Evolutionary conservation across 2,888 invertebrate genomes (phyloP), one percentile per base, ranked within the genome.

Genomic region (Andrena bucephala): DNA sequence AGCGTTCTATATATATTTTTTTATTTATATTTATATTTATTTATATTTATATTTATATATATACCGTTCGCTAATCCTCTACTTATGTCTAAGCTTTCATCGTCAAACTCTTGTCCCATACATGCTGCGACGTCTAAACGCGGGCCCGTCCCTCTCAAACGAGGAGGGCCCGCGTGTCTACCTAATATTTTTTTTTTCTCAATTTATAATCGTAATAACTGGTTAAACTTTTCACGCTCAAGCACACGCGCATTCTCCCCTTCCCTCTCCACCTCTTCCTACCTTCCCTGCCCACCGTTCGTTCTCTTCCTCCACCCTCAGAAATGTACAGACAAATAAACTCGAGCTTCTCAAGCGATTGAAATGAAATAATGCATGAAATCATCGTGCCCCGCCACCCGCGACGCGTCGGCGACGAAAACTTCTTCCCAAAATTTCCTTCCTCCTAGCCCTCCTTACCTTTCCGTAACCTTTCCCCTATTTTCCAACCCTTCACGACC

Each of bases 1-100:
- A 93, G 93, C 93, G 92, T 92, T 92, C 92, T 93, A 92, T 92
- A 91, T 91, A 88, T 90, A 87, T 86, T 82, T 87, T 57, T 84
- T 87, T 89, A 87, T 90, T 85, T 87, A 84, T 88, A 87, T 78
- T 54, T 85, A 81, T 81, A 81, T 86, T 76, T 78, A 65, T 72
- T 60, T 83, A 67, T 86, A 88, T 91, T 85, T 89, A 89, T 90
- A 79, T 88, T 74, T 88, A 88, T 91, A 89, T 91, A 90, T 90
- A 87, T 92, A 92, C 85, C 87, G 85, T 90, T 72, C 85, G 86
- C 89, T 89, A 90, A 89, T 85, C 84, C 81, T 90, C 92, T 93
- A 92, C 89, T 92, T 92, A 92, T 82, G 33, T 84, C 90, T 92
- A 92, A 91, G 86, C 88, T 89, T 89, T 89, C 90, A 85, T 87